Evolutionary conservation across 2,888 invertebrate genomes (phyloP).

Genomic region (Megaustenia siamemsis): DNA sequence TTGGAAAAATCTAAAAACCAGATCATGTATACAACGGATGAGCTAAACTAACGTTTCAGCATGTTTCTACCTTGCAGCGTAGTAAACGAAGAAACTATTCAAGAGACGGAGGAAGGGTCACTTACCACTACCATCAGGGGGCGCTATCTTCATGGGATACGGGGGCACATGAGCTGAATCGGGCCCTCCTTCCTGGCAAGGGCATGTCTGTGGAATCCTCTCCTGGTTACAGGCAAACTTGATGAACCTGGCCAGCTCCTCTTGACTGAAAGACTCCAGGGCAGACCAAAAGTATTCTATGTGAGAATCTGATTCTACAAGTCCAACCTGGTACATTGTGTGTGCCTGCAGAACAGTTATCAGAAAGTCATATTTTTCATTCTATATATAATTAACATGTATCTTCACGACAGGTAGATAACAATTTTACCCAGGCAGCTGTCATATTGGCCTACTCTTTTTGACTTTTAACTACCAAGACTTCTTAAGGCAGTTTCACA

Average conservation of each 20-base stretch:
- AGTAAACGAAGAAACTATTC: no score
- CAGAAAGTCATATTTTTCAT: not conserved
- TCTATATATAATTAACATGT: not conserved
- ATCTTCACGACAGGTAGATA: no score
- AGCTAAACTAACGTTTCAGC: no score
- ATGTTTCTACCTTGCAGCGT: no score
- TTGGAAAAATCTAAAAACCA: no score
- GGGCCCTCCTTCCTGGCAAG: constrained; percentile 74
- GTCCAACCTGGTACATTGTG: constrained; percentile 80
- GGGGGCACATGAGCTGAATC: constrained; percentile 79
- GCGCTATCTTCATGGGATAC: constrained; percentile 80
- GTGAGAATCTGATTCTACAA: constrained; percentile 78
- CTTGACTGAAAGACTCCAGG: constrained; percentile 75
- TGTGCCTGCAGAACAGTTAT: constrained; percentile 67
- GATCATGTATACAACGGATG: no score
- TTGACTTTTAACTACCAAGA: no score
- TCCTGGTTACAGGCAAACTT: constrained; percentile 80
- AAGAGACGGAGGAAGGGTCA: not conserved
- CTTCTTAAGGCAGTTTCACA: no score
- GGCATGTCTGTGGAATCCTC: constrained; percentile 78
- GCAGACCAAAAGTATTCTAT: constrained; percentile 79
- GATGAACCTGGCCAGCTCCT: constrained; percentile 78
- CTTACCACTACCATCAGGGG: constrained; percentile 78
- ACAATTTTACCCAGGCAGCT: not conserved
- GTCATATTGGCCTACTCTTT: no score